Percentiles rank a stretch among this genome's conserved stretches.
These are phyloP conservation scores for Volucella inanis DNA, from an alignment of 2,888 invertebrate species.

Conservation along the genomic window DNA sequence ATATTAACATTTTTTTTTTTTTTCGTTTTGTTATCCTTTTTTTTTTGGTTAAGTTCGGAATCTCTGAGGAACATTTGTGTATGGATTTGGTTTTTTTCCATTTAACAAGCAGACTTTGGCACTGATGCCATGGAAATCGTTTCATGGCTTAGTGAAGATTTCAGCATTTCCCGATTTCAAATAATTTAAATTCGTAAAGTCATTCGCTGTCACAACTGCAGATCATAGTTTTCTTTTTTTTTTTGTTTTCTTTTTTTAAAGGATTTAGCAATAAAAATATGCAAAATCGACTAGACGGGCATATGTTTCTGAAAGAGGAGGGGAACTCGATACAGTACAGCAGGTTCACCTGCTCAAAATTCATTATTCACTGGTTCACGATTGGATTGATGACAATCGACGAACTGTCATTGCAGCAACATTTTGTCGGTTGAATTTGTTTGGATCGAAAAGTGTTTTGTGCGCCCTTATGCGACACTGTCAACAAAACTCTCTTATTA, in stretches of 20 bases:
- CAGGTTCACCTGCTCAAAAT: slow-evolving; percentile 55
- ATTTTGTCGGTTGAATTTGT: slow-evolving; percentile 58
- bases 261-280: slow-evolving; percentile 35
- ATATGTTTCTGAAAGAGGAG: background rate
- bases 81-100: slow-evolving; percentile 37
- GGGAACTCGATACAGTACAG: background rate
- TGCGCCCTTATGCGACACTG: slow-evolving; percentile 31
- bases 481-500: slow-evolving; percentile 34
- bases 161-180: slow-evolving; percentile 29
- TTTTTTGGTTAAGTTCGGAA: slow-evolving; percentile 25
- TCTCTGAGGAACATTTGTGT: slow-evolving; percentile 63
- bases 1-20: slow-evolving; percentile 59
- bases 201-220: slow-evolving; percentile 67
- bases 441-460: slow-evolving; percentile 54
- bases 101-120: slow-evolving; percentile 43
- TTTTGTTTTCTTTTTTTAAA: slow-evolving; percentile 40
- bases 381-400: slow-evolving; percentile 45
- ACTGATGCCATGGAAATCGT: slow-evolving; percentile 66
- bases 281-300: slow-evolving; percentile 50
- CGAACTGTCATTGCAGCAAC: slow-evolving; percentile 61
- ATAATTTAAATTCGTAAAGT: slow-evolving; percentile 63
- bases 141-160: slow-evolving; percentile 63
- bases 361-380: slow-evolving; percentile 64
- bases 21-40: too few relatives aligned
- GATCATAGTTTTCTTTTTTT: slow-evolving; percentile 35